Evolutionary conservation across 2,797 vertebrate genomes (phyloP).

Genomic region (Salmo trutta): DNA sequence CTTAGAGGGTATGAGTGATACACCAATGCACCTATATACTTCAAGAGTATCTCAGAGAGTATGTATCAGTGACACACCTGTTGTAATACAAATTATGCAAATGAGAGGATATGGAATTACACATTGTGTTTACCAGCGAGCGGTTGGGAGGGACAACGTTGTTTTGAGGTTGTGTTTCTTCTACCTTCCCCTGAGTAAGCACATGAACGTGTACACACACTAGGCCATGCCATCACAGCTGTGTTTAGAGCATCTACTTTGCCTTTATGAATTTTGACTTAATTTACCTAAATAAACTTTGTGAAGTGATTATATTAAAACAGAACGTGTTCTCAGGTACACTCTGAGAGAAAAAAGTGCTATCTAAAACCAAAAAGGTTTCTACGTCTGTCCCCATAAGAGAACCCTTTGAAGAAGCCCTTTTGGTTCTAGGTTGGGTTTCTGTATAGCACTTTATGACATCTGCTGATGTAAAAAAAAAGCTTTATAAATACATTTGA

Average conservation of each 20-base stretch:
- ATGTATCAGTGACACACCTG: not conserved
- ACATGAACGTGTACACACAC: not conserved
- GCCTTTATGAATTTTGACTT: not conserved
- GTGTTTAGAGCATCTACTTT: not conserved
- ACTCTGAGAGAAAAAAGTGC: too few species aligned
- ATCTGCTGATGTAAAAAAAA: too few species aligned
- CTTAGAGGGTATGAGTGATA: too few species aligned
- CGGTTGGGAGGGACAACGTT: conserved; percentile 16
- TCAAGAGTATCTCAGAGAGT: too few species aligned
- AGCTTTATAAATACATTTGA: too few species aligned
- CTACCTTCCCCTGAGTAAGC: conserved; percentile 12
- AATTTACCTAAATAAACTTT: conserved; percentile 29
- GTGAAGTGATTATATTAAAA: conserved; percentile 27
- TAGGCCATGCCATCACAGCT: not conserved
- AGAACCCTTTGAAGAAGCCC: too few species aligned
- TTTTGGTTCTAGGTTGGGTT: too few species aligned
- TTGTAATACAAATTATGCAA: conserved; percentile 57
- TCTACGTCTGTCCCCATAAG: too few species aligned
- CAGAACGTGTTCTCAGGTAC: too few species aligned
- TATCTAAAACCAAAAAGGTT: too few species aligned
- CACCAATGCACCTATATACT: too few species aligned
- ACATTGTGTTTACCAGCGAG: conserved; percentile 20
- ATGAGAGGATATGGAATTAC: conserved; percentile 34
- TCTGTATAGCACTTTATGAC: too few species aligned
- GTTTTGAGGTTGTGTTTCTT: conserved; percentile 22